phyloP scores from a whole-genome alignment of 2,888 invertebrate genomes.

The Buathra laborator region DNA sequence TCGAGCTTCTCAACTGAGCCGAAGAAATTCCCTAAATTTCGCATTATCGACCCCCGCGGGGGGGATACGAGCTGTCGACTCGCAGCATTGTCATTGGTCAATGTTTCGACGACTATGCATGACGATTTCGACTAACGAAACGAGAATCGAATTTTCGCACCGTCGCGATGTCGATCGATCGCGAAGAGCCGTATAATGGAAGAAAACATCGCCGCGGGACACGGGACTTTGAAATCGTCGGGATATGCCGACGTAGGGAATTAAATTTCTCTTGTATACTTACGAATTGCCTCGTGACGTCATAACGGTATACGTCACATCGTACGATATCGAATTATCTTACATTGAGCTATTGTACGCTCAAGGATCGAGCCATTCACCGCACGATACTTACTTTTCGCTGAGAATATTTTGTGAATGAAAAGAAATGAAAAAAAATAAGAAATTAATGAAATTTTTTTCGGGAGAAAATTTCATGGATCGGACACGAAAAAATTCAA shows the following conservation, averaged over 20 bases:
- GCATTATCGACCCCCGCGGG: neutral
- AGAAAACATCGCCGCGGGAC: neutral
- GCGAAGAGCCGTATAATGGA: neutral
- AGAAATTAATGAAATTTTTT: neutral
- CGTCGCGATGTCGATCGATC: neutral
- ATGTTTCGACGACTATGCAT: neutral
- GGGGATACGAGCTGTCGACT: neutral
- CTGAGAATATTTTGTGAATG: neutral
- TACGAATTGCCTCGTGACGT: slow-evolving; percentile 31
- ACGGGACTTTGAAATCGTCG: neutral
- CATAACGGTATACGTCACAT: slow-evolving; percentile 62
- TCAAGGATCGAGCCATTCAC: slow-evolving; percentile 14
- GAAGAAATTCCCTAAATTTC: slow-evolving; percentile 26
- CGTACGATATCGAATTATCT: slow-evolving; percentile 62
- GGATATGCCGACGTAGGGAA: neutral
- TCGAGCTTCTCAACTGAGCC: neutral
- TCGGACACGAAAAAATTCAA: neutral
- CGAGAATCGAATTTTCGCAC: neutral
- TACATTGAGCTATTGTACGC: slow-evolving; percentile 39
- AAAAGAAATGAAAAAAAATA: slow-evolving; percentile 6
- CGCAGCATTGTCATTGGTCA: neutral
- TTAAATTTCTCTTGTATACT: neutral
- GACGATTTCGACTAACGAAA: neutral
- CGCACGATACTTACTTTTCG: neutral
- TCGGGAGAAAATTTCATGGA: neutral